phyloP scores from a whole-genome alignment of 1,140 invertebrate genomes.

The Danaus plexippus region DNA sequence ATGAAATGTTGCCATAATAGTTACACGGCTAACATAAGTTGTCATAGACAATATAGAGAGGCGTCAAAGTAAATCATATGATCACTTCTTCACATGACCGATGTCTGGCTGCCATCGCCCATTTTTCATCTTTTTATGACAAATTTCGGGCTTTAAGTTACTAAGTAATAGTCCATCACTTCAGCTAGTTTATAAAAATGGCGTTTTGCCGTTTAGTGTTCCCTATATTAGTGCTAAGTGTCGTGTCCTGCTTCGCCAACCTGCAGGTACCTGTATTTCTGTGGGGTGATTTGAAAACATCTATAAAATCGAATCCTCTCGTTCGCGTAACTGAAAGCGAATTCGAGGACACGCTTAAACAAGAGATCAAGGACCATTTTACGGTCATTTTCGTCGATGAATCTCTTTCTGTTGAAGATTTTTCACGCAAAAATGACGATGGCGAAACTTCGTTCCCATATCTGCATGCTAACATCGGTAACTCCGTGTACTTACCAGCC shows the following conservation, averaged over 20 bases:
- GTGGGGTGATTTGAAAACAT: conserved; percentile 50
- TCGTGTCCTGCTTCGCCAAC: conserved; percentile 36
- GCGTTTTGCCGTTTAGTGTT: conserved; percentile 57
- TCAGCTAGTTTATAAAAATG: conserved; percentile 59
- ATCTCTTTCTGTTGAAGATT: conserved; percentile 66
- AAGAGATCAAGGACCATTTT: conserved; percentile 42
- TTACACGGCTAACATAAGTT: not conserved
- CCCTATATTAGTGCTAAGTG: conserved; percentile 55
- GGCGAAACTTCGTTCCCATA: conserved; percentile 52
- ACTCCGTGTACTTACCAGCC: conserved; percentile 44
- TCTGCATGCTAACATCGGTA: conserved; percentile 40
- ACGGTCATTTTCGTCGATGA: conserved; percentile 60
- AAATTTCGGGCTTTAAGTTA: conserved; percentile 50
- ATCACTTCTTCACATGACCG: conserved; percentile 68
- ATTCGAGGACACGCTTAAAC: conserved; percentile 38
- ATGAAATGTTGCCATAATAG: conserved; percentile 24
- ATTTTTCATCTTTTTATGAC: conserved; percentile 55
- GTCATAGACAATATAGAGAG: conserved; percentile 38
- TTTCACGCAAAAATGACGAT: conserved; percentile 47
- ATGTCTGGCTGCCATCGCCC: conserved; percentile 54
- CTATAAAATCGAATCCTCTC: conserved; percentile 44
- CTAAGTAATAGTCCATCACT: conserved; percentile 39
- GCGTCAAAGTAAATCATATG: conserved; percentile 61
- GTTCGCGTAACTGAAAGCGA: conserved; percentile 27
- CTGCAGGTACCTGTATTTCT: conserved; percentile 60